A percentile compares a stretch with the other conserved stretches of the same genome.
Conservation (phyloP, 2,113 vertebrate genomes). For the Riparia riparia region DNA sequence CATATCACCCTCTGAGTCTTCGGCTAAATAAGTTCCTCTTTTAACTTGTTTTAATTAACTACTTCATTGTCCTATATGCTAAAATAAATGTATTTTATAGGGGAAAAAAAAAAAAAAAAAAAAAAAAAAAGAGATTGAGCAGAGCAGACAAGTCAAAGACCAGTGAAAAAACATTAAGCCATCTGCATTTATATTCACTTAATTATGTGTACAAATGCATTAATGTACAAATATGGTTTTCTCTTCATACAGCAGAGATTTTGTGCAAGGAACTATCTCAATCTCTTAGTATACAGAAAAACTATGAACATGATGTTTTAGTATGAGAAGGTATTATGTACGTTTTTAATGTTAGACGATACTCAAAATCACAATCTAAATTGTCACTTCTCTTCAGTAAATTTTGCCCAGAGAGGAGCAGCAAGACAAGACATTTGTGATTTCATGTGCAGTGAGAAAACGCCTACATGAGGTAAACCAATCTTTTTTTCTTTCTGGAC, state of each 20-base stretch:
- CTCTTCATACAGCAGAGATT: not conserved
- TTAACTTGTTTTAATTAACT: not conserved
- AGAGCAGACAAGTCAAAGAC: not conserved
- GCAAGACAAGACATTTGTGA: not conserved
- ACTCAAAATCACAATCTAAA: not conserved
- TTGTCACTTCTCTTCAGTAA: not conserved
- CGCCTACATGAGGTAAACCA: not conserved
- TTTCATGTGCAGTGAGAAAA: not conserved
- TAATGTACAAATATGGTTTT: not conserved
- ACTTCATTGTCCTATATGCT: not conserved
- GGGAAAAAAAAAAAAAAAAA: no score
- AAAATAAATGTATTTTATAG: not conserved
- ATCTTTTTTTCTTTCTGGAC: not conserved
- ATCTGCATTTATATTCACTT: not conserved
- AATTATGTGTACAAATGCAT: not conserved
- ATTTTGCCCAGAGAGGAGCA: not conserved
- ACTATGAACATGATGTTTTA: not conserved
- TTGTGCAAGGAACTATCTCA: not conserved
- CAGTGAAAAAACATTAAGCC: not conserved
- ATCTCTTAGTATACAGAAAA: not conserved
- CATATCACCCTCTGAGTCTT: not conserved
- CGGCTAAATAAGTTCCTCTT: not conserved
- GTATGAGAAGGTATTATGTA: not conserved
- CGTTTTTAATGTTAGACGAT: not conserved
- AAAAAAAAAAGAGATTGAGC: no score